Evolutionary conservation across 1,140 invertebrate genomes (phyloP).

Genomic region (Drosophila insularis): DNA sequence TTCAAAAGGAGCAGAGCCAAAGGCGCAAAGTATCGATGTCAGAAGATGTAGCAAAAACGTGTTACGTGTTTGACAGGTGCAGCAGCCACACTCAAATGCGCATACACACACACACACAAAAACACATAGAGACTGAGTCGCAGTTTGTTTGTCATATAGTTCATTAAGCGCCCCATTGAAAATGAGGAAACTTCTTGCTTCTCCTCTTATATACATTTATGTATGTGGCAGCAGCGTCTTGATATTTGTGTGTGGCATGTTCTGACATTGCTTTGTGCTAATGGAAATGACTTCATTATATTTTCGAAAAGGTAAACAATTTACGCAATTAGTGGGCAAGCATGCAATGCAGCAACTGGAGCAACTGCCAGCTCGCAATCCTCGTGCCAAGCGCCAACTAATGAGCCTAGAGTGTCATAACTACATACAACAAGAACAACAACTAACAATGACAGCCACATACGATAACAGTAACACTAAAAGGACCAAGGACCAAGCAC

Average conservation of each 20-base stretch:
- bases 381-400: conserved; percentile 69
- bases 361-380: conserved; percentile 46
- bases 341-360: conserved; percentile 49
- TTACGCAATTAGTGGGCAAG: conserved; percentile 74
- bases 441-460: conserved; percentile 38
- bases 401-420: conserved; percentile 77
- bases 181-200: neutral
- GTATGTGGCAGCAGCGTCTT: no score
- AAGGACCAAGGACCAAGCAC: conserved; percentile 52
- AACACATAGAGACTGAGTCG: neutral
- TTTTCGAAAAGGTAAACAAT: conserved; percentile 78
- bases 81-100: conserved; percentile 14
- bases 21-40: conserved; percentile 66
- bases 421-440: conserved; percentile 59
- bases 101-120: conserved; percentile 4
- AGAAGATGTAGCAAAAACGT: conserved; percentile 30
- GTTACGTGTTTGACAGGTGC: conserved; percentile 41
- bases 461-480: conserved; percentile 59
- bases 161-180: conserved; percentile 55
- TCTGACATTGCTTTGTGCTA: conserved; percentile 56
- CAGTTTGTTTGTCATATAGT: conserved; percentile 10
- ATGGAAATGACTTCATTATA: conserved; percentile 80
- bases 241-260: no score
- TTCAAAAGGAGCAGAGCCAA: conserved; percentile 20
- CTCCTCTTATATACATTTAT: no score